Evolutionary conservation across 2,888 invertebrate species (phyloP).

Genomic region (Unio delphinus): DNA sequence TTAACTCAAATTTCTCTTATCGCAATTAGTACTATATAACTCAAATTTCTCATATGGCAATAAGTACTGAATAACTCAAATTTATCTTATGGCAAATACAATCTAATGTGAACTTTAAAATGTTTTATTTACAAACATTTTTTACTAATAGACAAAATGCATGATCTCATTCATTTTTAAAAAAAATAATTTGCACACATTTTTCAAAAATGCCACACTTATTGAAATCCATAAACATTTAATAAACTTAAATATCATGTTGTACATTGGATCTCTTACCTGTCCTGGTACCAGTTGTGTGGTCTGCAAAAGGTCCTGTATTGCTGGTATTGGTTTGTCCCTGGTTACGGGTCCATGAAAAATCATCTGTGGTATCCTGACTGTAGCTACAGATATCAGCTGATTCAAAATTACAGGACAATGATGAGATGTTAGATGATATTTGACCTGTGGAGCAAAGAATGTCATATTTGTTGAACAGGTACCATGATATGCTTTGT

Average conservation of each 20-base stretch:
- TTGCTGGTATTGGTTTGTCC: slow-evolving; percentile 38
- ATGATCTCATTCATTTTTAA: no score
- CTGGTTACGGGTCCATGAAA: slow-evolving; percentile 52
- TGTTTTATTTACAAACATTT: no score
- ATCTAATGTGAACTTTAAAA: no score
- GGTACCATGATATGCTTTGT: background rate
- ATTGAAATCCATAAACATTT: no score
- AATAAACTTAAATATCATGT: background rate
- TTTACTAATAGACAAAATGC: no score
- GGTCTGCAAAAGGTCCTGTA: slow-evolving; percentile 60
- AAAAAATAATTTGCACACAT: no score
- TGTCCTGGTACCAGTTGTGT: slow-evolving; percentile 48
- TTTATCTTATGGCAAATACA: no score
- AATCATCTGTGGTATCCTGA: slow-evolving; percentile 39
- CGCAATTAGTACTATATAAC: no score
- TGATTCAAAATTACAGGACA: slow-evolving; percentile 61
- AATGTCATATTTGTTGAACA: background rate
- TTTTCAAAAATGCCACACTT: no score
- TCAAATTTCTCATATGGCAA: no score
- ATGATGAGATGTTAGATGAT: slow-evolving; percentile 4
- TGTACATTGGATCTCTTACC: slow-evolving; percentile 28
- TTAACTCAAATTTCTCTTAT: no score
- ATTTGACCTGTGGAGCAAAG: background rate
- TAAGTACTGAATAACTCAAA: no score
- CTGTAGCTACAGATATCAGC: slow-evolving; percentile 48